Base-by-base conservation (phyloP, 1,140 invertebrate species). In the Harlomillsia oculata region DNA sequence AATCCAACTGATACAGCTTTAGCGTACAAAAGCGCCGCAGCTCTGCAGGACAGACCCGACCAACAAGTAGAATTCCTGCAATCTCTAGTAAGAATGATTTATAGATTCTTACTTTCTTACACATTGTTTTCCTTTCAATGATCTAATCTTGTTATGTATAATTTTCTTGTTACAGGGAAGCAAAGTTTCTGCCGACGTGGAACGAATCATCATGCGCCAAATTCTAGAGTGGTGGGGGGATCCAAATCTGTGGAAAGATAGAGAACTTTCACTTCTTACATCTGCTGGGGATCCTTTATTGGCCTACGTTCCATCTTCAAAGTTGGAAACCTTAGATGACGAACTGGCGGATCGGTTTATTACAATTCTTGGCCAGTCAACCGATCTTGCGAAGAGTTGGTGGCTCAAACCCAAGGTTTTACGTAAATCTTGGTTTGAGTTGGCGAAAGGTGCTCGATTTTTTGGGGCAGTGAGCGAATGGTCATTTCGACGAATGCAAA, bases 401-500 rank as follows among this genome's bases (percentile, higher is more conserved):
- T 59, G 57, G 57, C 16, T 36, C 9, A 59, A 59, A 41, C 51
- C 57, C 30, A 59, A 53, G 57, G 49, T 43, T 41, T 18, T 59
- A 20, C 53, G 53, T 28, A 59, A 53, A 18, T 32, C 51, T 26
- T 59, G 57, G 57, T 59, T 59, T 41, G 57, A 53, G 25, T 26
- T 59, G 23, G 57, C 57, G 14, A 59, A 59, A 40, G 51, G 57
- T 16, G 50, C 57, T 6, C 16, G 57, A 20, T 59, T 48, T 32
- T 59, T 59, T 53, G 57, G 57, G 32, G 50, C 43, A 0, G 57
- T 59, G 8, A 50, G 53, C 18, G 57, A 59, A 46, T 59, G 57
- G 57, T 53, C 50, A 18, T 59, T 59, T n/a, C 37, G 50, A 20
- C 48, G 57, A 36, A 59, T 59, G 57, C 57, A 59, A 41, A 53